These are phyloP conservation scores for Pollenia labialis DNA, from an alignment of 2,888 invertebrate genomes.

Conservation along the genomic window DNA sequence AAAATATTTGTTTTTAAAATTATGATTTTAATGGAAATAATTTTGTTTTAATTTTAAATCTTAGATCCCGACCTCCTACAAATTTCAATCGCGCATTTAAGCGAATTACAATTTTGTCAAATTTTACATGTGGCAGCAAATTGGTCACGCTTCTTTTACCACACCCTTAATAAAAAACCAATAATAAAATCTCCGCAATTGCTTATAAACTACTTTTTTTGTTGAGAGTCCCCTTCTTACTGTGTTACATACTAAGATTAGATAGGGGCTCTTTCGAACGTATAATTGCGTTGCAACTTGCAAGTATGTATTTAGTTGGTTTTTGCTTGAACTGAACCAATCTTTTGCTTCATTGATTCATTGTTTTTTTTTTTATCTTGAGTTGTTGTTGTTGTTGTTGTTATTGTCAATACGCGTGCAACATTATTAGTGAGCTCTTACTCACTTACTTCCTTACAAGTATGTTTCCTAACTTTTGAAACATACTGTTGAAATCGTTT, in stretches of 20 bases:
- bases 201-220: neutral
- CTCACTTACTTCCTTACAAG: neutral
- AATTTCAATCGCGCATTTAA: no score
- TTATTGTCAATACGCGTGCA: constrained; percentile 41
- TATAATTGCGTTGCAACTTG: constrained; percentile 31
- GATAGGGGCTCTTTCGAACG: neutral
- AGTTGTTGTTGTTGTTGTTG: constrained; percentile 8
- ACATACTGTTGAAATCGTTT: constrained; percentile 16
- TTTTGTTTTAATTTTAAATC: no score
- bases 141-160: constrained; percentile 46
- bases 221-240: neutral
- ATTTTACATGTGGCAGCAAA: neutral
- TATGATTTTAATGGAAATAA: no score
- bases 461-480: constrained; percentile 27
- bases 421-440: neutral
- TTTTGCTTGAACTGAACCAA: neutral
- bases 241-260: neutral
- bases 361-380: constrained; percentile 7
- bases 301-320: neutral
- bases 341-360: constrained; percentile 45
- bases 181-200: constrained; percentile 35
- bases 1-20: no score
- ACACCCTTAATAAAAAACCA: constrained; percentile 48
- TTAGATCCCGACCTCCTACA: no score
- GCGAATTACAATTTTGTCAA: neutral